phyloP scores from a whole-genome alignment of 2,888 invertebrate genomes.

The Perizoma affinitatum region DNA sequence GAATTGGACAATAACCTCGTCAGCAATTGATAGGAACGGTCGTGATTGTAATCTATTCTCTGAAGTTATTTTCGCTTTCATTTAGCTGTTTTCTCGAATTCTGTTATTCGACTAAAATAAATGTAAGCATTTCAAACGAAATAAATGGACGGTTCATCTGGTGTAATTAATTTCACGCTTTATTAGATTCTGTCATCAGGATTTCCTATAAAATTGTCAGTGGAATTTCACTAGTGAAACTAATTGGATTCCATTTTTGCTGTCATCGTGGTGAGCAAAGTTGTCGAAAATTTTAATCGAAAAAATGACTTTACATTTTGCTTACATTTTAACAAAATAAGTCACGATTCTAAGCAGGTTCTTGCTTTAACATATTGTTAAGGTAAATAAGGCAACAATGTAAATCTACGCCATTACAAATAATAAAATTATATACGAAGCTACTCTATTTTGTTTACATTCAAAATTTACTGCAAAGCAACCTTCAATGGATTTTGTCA shows the following conservation, averaged over 20 bases:
- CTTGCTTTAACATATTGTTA: too few relatives aligned
- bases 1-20: slow-evolving; percentile 42
- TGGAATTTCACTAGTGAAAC: slow-evolving; percentile 20
- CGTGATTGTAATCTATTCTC: slow-evolving; percentile 40
- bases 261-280: slow-evolving; percentile 7
- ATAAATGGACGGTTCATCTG: slow-evolving; percentile 20
- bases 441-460: too few relatives aligned
- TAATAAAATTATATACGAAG: too few relatives aligned
- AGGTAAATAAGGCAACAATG: too few relatives aligned
- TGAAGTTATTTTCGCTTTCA: slow-evolving; percentile 33
- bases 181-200: slow-evolving; percentile 26
- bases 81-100: slow-evolving; percentile 24
- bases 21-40: slow-evolving; percentile 41
- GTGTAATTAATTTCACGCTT: slow-evolving; percentile 28
- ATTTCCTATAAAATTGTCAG: slow-evolving; percentile 20
- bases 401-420: too few relatives aligned
- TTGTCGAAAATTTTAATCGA: slow-evolving; percentile 10
- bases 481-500: too few relatives aligned
- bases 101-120: slow-evolving; percentile 21
- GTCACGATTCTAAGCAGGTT: not conserved
- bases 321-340: not conserved
- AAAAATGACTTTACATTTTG: not conserved
- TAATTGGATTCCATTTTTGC: slow-evolving; percentile 24
- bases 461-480: too few relatives aligned
- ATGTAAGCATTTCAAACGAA: slow-evolving; percentile 14